A percentile compares a stretch with the other conserved stretches of the same genome.
These are phyloP conservation scores for Brachypteracias leptosomus DNA, from an alignment of 2,113 vertebrate genomes.

Conservation along the genomic window DNA sequence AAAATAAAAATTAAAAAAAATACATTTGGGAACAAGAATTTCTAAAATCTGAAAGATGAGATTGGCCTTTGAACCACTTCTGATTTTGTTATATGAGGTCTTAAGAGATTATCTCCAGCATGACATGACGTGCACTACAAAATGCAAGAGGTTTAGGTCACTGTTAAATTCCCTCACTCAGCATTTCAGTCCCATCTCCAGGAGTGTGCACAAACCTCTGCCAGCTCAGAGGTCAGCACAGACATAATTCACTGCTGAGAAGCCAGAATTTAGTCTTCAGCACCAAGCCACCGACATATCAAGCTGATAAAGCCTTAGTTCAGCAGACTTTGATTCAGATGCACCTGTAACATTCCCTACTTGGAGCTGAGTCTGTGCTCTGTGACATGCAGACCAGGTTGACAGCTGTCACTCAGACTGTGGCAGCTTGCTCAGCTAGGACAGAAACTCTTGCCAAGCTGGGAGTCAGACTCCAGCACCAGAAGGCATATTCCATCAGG, in stretches of 20 bases:
- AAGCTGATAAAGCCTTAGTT: not conserved
- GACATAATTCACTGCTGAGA: not conserved
- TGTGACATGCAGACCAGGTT: not conserved
- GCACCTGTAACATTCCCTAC: not conserved
- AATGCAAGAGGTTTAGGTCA: not conserved
- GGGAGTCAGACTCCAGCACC: not conserved
- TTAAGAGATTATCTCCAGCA: not conserved
- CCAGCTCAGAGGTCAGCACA: not conserved
- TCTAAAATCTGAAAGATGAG: not conserved
- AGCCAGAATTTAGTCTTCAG: not conserved
- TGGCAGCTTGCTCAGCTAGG: not conserved
- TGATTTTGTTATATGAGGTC: not conserved
- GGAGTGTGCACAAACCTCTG: not conserved
- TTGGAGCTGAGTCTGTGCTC: not conserved
- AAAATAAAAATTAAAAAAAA: not conserved
- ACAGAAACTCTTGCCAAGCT: not conserved
- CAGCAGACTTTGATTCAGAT: not conserved
- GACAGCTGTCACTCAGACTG: not conserved
- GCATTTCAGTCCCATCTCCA: not conserved
- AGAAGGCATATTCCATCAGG: not conserved
- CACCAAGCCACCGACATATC: not conserved
- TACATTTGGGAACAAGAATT: not conserved
- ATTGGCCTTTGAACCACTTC: not conserved
- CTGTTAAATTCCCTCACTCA: not conserved
- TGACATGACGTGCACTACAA: accelerated